Base-by-base conservation (phyloP, 2,888 invertebrate species). In the Torymus aiolomorphi region DNA sequence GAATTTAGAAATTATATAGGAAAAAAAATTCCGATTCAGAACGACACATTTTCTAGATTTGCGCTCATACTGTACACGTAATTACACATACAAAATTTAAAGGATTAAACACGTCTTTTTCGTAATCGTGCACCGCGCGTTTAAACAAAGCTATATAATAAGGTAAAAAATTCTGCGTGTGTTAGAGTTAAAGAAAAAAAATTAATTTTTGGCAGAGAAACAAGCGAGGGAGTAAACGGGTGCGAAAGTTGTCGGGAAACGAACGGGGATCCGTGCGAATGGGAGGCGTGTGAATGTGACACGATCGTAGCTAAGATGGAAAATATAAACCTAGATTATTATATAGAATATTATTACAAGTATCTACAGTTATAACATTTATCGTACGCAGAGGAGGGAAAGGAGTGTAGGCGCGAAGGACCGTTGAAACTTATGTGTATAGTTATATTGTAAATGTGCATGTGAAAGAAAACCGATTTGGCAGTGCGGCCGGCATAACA, bases 261-360 rank as follows among this genome's bases (percentile, higher is more conserved):
- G 42, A 42, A 42, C 42, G 70, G 5, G 18, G 24, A 59, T 52
- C 61, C 24, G 69, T 12, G 66, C 16, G 57, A 69, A 76, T 69
- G 76, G 51, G 24, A 42, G 42, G 18, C 16, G 66, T 65, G 42
- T 52, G 57, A 62, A n/a, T n/a, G 67, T 42, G 24, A 13, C 13
- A 42, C 52, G 18, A 67, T 13, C 52, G 42, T 78, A 81, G 72
- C 14, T 79, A 76, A 81, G 65, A 24, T 52, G 63, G 74, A 80
- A 86, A 84, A 83, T 82, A 84, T 83, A 86, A 85, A 86, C 84
- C 82, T 88, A 87, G 86, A 86, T 88, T 88, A 88, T 86, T 84
- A 86, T 85, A 85, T 87, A 87, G 85, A 86, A 85, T 87, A 87
- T 85, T 83, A 86, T 85, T 79, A 74, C 76, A 72, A 80, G 84